These are phyloP conservation scores for Alcedo quadribrachys DNA, from an alignment of 2,797 vertebrate species.

Conservation along the genomic window DNA sequence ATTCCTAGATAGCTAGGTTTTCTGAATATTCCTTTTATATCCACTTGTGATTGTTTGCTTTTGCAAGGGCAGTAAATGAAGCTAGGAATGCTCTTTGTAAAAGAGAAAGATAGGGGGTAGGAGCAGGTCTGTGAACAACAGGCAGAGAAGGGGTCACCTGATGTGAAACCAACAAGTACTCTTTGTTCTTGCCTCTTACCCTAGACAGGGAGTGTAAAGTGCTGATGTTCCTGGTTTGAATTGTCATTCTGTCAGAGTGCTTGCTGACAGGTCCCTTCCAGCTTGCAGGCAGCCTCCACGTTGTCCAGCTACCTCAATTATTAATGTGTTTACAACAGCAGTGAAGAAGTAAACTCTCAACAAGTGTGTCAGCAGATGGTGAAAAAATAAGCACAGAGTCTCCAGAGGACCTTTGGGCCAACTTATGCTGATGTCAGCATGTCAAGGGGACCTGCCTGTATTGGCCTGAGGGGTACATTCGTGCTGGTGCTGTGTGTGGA, in stretches of 20 bases:
- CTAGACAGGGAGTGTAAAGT: background rate
- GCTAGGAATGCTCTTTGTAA: background rate
- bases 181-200: background rate
- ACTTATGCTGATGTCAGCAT: background rate
- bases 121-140: background rate
- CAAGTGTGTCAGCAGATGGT: background rate
- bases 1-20: background rate
- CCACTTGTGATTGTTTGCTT: background rate
- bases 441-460: background rate
- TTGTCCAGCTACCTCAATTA: background rate
- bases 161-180: background rate
- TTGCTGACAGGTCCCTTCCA: background rate
- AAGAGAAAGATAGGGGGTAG: background rate
- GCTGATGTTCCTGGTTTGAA: background rate
- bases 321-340: background rate
- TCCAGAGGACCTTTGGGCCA: background rate
- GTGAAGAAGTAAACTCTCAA: background rate
- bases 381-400: background rate
- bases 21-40: background rate
- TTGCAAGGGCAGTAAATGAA: background rate
- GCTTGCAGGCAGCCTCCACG: background rate
- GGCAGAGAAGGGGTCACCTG: background rate
- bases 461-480: background rate
- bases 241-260: fast-evolving
- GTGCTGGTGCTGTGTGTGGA: background rate